Evolutionary conservation across 2,797 vertebrate species (phyloP).

Genomic region (Sardinella longiceps): DNA sequence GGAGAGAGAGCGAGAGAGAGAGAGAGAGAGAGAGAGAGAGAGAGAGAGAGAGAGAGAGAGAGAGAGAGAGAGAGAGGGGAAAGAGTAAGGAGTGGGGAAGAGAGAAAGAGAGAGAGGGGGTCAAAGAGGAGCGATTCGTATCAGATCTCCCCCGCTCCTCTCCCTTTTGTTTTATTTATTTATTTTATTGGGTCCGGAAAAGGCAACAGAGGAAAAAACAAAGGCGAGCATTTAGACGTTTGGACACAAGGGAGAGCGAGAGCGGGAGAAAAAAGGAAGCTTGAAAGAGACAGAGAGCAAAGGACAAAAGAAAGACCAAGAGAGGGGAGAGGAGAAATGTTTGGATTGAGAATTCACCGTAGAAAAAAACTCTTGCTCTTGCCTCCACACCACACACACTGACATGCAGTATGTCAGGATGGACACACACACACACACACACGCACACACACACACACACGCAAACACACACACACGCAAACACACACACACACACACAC

Average conservation of each 20-base stretch:
- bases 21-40: conserved; percentile 5
- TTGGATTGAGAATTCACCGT: conserved; percentile 7
- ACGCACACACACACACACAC: neutral
- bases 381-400: neutral
- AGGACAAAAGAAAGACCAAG: neutral
- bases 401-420: neutral
- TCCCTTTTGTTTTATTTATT: conserved; percentile 64
- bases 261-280: conserved; percentile 14
- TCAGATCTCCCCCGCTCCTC: conserved; percentile 61
- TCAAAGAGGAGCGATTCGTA: conserved; percentile 36
- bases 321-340: neutral
- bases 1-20: conserved; percentile 35
- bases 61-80: conserved; percentile 20
- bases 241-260: neutral
- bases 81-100: conserved; percentile 21
- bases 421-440: neutral
- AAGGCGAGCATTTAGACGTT: conserved; percentile 8
- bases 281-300: conserved; percentile 9
- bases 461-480: neutral
- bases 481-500: neutral
- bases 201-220: conserved; percentile 31
- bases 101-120: conserved; percentile 30
- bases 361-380: neutral
- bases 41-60: conserved; percentile 33
- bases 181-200: conserved; percentile 63